Evolutionary conservation across 2,888 invertebrate species (phyloP).

Genomic region (Dicyrtoma fusca): DNA sequence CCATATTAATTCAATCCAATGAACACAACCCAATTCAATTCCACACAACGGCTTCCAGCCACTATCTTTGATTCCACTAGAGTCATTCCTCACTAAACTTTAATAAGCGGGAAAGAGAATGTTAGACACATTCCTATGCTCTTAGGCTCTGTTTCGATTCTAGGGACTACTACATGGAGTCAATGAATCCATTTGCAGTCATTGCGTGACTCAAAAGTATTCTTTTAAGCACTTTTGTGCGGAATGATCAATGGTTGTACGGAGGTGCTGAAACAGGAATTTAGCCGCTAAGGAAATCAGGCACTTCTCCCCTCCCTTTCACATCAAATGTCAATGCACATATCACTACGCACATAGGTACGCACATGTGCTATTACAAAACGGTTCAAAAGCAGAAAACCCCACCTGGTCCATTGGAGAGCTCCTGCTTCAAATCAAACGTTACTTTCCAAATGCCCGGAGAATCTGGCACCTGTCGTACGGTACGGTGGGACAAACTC

Average conservation of each 20-base stretch:
- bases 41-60: neutral
- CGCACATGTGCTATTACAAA: no score
- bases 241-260: no score
- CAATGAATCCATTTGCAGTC: neutral
- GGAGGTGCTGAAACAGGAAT: no score
- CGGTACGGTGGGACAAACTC: constrained; percentile 66
- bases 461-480: constrained; percentile 69
- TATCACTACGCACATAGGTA: neutral
- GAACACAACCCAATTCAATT: no score
- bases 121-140: no score
- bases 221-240: neutral
- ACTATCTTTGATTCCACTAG: no score
- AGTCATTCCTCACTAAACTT: no score
- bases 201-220: neutral
- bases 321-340: neutral
- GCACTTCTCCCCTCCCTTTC: neutral
- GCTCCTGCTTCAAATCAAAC: constrained; percentile 65
- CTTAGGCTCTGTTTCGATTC: neutral
- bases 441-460: constrained; percentile 82
- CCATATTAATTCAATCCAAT: no score
- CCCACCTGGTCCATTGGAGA: constrained; percentile 37
- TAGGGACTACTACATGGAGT: neutral
- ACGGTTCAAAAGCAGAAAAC: neutral
- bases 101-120: no score
- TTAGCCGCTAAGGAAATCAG: neutral